Evolutionary conservation across 2,113 vertebrate genomes (phyloP).

Genomic region (Lagopus leucura): DNA sequence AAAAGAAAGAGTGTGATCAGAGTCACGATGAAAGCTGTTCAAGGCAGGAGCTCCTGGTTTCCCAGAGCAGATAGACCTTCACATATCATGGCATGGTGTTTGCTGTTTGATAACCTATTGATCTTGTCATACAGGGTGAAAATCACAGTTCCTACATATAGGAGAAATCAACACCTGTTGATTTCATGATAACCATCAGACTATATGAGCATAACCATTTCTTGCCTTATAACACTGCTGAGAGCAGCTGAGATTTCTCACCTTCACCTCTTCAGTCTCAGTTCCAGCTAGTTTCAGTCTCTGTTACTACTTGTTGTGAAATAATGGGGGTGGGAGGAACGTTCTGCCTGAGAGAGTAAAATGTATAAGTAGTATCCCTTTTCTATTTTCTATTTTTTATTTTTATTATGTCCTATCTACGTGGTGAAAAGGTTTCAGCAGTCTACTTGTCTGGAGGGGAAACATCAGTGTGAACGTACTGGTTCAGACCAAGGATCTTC

Average conservation of each 20-base stretch:
- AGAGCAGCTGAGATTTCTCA: constrained; percentile 9
- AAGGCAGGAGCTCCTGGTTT: not conserved
- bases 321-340: not conserved
- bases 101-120: not conserved
- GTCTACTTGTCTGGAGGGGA: not conserved
- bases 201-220: not conserved
- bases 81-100: not conserved
- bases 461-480: accelerated
- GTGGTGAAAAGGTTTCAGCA: not conserved
- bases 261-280: not conserved
- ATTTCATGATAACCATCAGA: not conserved
- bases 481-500: not conserved
- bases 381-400: not conserved
- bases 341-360: not conserved
- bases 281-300: not conserved
- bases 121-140: not conserved
- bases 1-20: not conserved
- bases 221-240: not conserved
- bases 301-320: not conserved
- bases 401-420: not conserved
- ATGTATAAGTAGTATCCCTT: not conserved
- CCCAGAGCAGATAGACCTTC: not conserved
- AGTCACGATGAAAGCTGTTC: not conserved
- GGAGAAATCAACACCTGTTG: not conserved
- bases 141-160: not conserved